phyloP scores from a whole-genome alignment of 2,797 vertebrate genomes.

The Megalops cyprinoides region DNA sequence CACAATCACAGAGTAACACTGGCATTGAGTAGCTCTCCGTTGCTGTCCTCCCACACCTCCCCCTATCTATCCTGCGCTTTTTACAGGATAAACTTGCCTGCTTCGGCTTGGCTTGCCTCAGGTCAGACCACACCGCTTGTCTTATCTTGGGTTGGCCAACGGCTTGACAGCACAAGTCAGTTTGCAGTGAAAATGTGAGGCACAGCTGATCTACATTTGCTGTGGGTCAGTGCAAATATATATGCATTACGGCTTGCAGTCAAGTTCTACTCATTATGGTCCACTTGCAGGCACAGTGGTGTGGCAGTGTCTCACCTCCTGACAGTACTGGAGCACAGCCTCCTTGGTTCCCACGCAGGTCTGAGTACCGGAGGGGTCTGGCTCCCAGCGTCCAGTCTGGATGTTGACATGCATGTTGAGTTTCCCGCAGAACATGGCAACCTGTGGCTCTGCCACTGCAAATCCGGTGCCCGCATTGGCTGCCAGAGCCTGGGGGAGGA shows the following conservation, averaged over 20 bases:
- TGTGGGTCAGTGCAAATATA: neutral
- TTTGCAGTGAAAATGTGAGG: neutral
- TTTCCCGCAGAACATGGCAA: slow-evolving; percentile 97
- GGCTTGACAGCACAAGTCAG: neutral
- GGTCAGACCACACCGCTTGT: no score
- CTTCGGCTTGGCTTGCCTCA: no score
- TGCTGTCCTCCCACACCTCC: neutral
- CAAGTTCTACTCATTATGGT: no score
- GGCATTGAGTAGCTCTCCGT: no score
- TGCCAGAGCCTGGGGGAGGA: slow-evolving; percentile 80
- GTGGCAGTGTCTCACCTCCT: slow-evolving; percentile 81
- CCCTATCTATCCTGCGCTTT: neutral
- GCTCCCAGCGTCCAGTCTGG: slow-evolving; percentile 96
- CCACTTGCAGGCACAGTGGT: no score
- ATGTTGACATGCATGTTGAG: slow-evolving; percentile 98
- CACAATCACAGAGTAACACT: neutral
- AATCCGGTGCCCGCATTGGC: slow-evolving; percentile 91
- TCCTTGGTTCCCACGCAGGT: slow-evolving; percentile 89
- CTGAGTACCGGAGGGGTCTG: slow-evolving; percentile 87
- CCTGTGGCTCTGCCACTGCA: slow-evolving; percentile 91
- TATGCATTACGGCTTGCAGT: neutral
- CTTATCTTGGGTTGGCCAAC: neutral
- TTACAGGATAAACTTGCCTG: neutral
- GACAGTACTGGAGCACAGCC: slow-evolving; percentile 92
- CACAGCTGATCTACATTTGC: neutral